A percentile compares a stretch with the other conserved stretches of the same genome.
Evolutionary conservation across 1,140 invertebrate species (phyloP).

Genomic region (Eubasilissa regina): DNA sequence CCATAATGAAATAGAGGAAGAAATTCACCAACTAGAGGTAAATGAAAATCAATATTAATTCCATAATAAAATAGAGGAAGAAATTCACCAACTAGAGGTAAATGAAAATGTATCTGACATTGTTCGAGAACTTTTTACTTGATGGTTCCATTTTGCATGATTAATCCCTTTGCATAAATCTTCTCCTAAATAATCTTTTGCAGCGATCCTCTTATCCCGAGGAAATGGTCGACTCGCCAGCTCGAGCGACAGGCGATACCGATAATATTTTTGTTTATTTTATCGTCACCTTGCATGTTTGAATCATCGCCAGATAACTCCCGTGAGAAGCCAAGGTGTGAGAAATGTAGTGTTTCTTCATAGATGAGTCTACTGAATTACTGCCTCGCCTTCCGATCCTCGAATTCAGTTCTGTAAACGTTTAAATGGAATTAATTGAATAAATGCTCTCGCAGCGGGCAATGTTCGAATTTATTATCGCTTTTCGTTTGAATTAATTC

Average conservation of each 20-base stretch:
- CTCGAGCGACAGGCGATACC: constrained; percentile 1
- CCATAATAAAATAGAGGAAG: too few species aligned
- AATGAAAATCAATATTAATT: too few species aligned
- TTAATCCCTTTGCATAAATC: constrained; percentile 17
- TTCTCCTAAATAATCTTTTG: constrained; percentile 1
- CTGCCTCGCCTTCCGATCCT: not conserved
- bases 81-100: too few species aligned
- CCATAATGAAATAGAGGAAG: too few species aligned
- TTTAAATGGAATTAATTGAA: constrained; percentile 17
- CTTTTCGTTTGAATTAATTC: constrained; percentile 25
- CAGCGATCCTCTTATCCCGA: constrained; percentile 5
- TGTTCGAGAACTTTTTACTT: not conserved
- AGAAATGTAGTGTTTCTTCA: not conserved
- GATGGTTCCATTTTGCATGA: not conserved
- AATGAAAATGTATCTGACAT: too few species aligned
- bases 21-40: too few species aligned
- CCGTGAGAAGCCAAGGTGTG: constrained; percentile 5
- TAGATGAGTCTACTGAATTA: not conserved
- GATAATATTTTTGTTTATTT: constrained; percentile 39
- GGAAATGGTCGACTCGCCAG: not conserved
- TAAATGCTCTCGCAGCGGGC: constrained; percentile 4
- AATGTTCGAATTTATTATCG: not conserved
- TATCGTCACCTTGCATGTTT: constrained; percentile 29
- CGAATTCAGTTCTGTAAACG: not conserved
- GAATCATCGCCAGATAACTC: not conserved